Evolutionary conservation across 1,140 invertebrate species (phyloP).

Genomic region (Musca domestica): DNA sequence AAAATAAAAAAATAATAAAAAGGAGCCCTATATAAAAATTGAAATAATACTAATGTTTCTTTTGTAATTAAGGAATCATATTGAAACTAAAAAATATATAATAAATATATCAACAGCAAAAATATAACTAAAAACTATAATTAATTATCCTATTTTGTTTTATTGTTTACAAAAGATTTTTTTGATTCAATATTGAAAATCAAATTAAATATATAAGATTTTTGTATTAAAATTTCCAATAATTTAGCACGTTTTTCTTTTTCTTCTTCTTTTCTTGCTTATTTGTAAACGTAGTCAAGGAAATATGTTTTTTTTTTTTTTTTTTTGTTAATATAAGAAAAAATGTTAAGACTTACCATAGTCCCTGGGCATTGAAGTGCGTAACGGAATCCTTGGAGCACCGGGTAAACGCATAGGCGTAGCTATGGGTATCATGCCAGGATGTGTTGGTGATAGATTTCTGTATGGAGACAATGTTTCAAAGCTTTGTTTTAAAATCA

Average conservation of each 20-base stretch:
- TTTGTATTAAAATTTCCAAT: too few species aligned
- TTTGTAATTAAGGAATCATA: background rate
- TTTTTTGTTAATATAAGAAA: background rate
- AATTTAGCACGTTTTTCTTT: too few species aligned
- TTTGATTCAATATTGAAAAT: too few species aligned
- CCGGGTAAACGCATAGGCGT: constrained; percentile 55
- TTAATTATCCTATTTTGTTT: background rate
- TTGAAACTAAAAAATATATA: background rate
- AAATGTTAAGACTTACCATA: constrained; percentile 70
- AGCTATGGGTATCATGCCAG: constrained; percentile 51
- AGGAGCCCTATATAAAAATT: background rate
- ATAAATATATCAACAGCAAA: background rate
- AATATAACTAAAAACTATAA: background rate
- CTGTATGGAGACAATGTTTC: constrained; percentile 54
- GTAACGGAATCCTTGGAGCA: constrained; percentile 66
- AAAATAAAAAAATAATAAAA: background rate
- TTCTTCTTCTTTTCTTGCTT: too few species aligned
- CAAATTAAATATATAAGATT: too few species aligned
- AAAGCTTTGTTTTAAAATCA: constrained; percentile 39
- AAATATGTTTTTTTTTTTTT: too few species aligned
- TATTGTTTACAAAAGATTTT: background rate
- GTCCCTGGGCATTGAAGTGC: constrained; percentile 77
- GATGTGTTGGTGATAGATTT: constrained; percentile 54
- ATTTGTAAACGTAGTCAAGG: too few species aligned
- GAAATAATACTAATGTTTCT: constrained; percentile 2